These are phyloP conservation scores for Itoplectis maculator DNA, from an alignment of 2,888 invertebrate genomes.

Conservation along the genomic window DNA sequence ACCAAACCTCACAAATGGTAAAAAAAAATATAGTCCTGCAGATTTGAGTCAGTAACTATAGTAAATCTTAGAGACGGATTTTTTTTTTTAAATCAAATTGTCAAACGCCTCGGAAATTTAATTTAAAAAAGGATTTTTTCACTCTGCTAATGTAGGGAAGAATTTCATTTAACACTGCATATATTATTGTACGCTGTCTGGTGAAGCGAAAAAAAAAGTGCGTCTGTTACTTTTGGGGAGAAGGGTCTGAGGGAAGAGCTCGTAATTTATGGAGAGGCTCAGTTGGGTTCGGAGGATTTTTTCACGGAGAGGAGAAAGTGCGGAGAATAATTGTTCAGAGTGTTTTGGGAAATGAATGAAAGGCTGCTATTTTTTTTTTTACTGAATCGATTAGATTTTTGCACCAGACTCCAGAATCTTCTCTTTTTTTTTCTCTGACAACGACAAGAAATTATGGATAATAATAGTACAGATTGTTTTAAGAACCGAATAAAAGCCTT, in stretches of 20 bases:
- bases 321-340: background rate
- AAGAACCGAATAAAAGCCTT: too few species aligned
- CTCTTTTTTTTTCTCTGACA: background rate
- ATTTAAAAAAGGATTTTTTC: conserved; percentile 62
- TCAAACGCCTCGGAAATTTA: conserved; percentile 49
- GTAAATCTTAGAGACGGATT: background rate
- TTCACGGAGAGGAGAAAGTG: background rate
- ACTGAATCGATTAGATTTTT: too few species aligned
- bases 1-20: background rate
- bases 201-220: conserved; percentile 32
- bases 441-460: too few species aligned
- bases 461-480: too few species aligned
- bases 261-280: conserved; percentile 55
- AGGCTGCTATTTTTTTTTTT: too few species aligned
- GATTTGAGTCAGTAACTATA: conserved; percentile 37
- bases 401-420: background rate
- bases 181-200: conserved; percentile 34
- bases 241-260: background rate
- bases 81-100: conserved; percentile 40
- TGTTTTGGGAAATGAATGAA: too few species aligned
- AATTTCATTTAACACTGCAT: conserved; percentile 60
- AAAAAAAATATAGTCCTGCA: too few species aligned
- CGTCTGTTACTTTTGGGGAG: conserved; percentile 30
- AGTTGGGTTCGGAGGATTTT: conserved; percentile 5
- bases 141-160: conserved; percentile 20